Evolutionary conservation across 2,113 vertebrate species (phyloP).

Genomic region (Upupa epops): DNA sequence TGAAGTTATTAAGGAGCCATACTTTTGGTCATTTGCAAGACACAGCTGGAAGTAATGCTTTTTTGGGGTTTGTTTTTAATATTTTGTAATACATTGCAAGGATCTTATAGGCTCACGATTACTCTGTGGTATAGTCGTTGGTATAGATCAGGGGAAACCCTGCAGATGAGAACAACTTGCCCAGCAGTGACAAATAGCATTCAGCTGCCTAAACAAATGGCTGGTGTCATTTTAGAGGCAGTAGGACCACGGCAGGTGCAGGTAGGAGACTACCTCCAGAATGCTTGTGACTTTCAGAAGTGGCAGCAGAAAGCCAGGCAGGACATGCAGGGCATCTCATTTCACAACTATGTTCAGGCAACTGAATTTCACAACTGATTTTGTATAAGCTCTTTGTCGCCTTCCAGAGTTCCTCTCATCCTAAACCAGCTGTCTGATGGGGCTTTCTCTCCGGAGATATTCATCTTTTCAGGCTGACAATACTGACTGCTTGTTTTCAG

Average conservation of each 20-base stretch:
- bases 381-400: neutral
- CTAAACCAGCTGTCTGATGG: neutral
- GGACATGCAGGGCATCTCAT: neutral
- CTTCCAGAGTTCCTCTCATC: neutral
- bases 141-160: rapidly evolving
- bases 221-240: neutral
- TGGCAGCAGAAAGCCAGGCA: neutral
- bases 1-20: neutral
- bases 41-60: neutral
- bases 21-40: neutral
- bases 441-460: neutral
- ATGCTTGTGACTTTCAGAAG: neutral
- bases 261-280: neutral
- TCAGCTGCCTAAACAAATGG: neutral
- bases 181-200: neutral
- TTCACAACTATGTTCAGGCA: neutral
- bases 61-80: neutral
- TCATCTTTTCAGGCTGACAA: neutral
- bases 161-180: neutral
- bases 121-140: too few species aligned
- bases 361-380: neutral
- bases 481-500: neutral
- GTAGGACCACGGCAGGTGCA: neutral
- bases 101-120: neutral
- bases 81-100: neutral